phyloP scores from a whole-genome alignment of 1,140 invertebrate genomes.

The Musca vetustissima region DNA sequence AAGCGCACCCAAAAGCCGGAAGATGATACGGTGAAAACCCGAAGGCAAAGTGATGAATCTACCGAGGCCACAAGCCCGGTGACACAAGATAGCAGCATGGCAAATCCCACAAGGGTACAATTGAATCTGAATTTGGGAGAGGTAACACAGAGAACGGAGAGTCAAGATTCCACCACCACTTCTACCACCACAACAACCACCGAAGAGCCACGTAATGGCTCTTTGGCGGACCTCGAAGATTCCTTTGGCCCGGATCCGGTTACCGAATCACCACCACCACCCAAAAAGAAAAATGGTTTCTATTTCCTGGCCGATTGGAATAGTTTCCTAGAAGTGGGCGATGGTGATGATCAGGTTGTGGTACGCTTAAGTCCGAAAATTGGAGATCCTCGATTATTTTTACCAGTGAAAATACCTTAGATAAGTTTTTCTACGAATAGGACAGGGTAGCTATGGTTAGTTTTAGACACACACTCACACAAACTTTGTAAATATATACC shows the following conservation, averaged over 20 bases:
- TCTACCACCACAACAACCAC: constrained; percentile 34
- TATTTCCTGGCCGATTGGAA: constrained; percentile 86
- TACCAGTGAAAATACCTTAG: constrained; percentile 69
- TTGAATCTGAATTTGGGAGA: constrained; percentile 35
- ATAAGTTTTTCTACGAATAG: background rate
- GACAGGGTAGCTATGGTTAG: background rate
- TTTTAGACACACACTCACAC: background rate
- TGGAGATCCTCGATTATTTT: constrained; percentile 74
- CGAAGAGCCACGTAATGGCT: constrained; percentile 47
- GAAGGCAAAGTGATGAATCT: constrained; percentile 38
- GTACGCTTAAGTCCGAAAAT: constrained; percentile 76
- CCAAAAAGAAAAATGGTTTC: constrained; percentile 70
- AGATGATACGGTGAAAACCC: constrained; percentile 33
- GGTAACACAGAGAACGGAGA: background rate
- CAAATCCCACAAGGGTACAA: constrained; percentile 31
- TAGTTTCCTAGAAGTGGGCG: constrained; percentile 78
- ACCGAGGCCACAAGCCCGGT: constrained; percentile 6
- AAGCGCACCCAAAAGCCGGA: constrained; percentile 31
- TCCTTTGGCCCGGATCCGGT: constrained; percentile 69
- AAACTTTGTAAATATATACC: background rate
- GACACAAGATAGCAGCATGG: background rate
- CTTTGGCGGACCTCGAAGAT: constrained; percentile 65
- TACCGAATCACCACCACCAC: constrained; percentile 62
- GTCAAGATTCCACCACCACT: background rate
- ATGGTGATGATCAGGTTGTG: constrained; percentile 74